Percentiles rank a stretch among this genome's conserved stretches.
These are phyloP conservation scores for Capitulum mitella DNA, from an alignment of 2,888 invertebrate species.

Conservation along the genomic window DNA sequence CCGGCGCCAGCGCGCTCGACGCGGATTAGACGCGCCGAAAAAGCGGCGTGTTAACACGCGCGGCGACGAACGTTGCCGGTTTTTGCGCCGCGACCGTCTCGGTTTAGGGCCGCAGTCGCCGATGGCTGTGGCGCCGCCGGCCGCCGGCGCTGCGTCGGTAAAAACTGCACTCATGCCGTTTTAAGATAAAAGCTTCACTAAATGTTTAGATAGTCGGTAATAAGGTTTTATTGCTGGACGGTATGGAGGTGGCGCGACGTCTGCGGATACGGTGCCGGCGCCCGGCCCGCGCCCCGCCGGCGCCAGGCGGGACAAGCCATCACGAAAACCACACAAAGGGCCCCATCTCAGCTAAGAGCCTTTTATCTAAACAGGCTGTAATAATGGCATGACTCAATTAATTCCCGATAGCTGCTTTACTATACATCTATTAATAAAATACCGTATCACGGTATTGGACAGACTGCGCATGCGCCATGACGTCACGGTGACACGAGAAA, in stretches of 20 bases:
- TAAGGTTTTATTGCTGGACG: not conserved
- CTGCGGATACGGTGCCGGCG: not conserved
- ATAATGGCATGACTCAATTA: constrained; percentile 23
- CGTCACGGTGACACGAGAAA: constrained; percentile 19
- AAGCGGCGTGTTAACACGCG: constrained; percentile 4
- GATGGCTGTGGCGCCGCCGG: constrained; percentile 1
- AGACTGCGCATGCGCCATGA: not conserved
- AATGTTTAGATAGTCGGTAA: constrained; percentile 22
- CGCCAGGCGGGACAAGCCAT: not conserved
- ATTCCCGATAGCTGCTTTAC: not conserved
- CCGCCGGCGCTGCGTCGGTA: not conserved
- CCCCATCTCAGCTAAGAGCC: not conserved
- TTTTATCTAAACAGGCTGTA: constrained; percentile 14
- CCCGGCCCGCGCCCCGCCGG: not conserved
- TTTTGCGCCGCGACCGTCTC: not conserved
- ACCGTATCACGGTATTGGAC: not conserved
- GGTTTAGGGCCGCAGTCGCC: not conserved
- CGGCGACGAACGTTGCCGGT: not conserved
- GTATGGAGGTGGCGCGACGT: not conserved
- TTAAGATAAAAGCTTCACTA: constrained; percentile 24
- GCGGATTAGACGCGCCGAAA: not conserved
- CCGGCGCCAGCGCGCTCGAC: not conserved
- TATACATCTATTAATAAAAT: not conserved
- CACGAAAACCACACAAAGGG: not conserved
- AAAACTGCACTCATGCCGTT: constrained; percentile 7